Conservation (phyloP, 1,140 invertebrate genomes). For the Sitobion miscanthi region DNA sequence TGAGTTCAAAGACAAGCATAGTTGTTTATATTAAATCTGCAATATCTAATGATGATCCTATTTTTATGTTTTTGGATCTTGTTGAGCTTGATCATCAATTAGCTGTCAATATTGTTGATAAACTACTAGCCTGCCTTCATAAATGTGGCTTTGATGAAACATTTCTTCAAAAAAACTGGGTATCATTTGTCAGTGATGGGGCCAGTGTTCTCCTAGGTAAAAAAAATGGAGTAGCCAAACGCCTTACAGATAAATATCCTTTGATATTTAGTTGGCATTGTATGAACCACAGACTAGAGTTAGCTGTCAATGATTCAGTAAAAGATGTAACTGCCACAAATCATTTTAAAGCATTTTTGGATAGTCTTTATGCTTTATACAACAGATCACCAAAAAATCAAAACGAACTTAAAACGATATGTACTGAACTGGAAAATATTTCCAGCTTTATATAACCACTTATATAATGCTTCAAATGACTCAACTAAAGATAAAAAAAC, state of each 20-base stretch:
- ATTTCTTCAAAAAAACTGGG: neutral
- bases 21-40: neutral
- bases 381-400: neutral
- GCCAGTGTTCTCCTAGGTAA: too few relatives aligned
- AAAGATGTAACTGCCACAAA: neutral
- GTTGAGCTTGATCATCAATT: neutral
- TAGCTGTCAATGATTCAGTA: neutral
- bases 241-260: too few relatives aligned
- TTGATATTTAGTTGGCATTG: conserved; percentile 9
- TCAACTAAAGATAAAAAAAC: too few relatives aligned
- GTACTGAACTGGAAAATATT: conserved; percentile 7
- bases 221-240: too few relatives aligned
- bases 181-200: too few relatives aligned
- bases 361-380: neutral
- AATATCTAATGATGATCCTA: neutral
- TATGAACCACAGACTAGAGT: conserved; percentile 19
- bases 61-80: neutral
- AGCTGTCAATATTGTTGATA: neutral
- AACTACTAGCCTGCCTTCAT: neutral
- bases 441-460: too few relatives aligned
- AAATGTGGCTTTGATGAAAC: neutral
- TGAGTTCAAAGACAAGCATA: neutral
- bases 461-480: too few relatives aligned
- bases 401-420: neutral
- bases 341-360: conserved; percentile 1